Conservation (phyloP, 2,888 invertebrate genomes). For the Aplocera efformata region DNA sequence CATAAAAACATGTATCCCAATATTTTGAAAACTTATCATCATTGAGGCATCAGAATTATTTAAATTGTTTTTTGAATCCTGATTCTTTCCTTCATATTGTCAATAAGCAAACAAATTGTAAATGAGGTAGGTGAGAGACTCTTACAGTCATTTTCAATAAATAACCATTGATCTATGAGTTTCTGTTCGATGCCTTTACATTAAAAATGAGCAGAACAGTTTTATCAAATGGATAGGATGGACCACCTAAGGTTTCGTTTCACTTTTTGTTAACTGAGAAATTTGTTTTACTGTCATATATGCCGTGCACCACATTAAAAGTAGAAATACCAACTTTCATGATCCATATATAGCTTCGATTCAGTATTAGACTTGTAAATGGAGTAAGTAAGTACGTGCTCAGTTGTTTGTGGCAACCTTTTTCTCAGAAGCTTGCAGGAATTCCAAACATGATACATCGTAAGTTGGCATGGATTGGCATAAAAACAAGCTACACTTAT, state of each 20-base stretch:
- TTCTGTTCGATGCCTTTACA: constrained; percentile 2
- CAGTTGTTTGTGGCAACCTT: constrained; percentile 21
- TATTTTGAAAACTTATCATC: too few relatives aligned
- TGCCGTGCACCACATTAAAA: constrained; percentile 14
- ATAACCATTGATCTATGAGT: not conserved
- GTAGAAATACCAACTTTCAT: constrained; percentile 19
- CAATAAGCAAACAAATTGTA: too few relatives aligned
- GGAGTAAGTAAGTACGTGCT: constrained; percentile 19
- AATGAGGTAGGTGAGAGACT: too few relatives aligned
- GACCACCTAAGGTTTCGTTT: constrained; percentile 19
- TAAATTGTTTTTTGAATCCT: too few relatives aligned
- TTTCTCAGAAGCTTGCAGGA: constrained; percentile 39
- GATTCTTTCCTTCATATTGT: too few relatives aligned
- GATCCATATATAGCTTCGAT: constrained; percentile 18
- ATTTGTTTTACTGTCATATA: constrained; percentile 17
- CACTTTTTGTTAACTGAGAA: constrained; percentile 12
- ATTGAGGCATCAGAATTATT: too few relatives aligned
- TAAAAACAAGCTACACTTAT: constrained; percentile 53
- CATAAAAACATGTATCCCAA: constrained; percentile 5
- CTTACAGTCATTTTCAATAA: too few relatives aligned
- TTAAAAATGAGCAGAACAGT: constrained; percentile 7
- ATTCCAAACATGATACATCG: constrained; percentile 48
- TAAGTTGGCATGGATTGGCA: constrained; percentile 34
- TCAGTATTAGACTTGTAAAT: constrained; percentile 29
- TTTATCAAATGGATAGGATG: constrained; percentile 19